Conservation (phyloP, 2,888 invertebrate genomes). For the Oxystoma pomonae region DNA sequence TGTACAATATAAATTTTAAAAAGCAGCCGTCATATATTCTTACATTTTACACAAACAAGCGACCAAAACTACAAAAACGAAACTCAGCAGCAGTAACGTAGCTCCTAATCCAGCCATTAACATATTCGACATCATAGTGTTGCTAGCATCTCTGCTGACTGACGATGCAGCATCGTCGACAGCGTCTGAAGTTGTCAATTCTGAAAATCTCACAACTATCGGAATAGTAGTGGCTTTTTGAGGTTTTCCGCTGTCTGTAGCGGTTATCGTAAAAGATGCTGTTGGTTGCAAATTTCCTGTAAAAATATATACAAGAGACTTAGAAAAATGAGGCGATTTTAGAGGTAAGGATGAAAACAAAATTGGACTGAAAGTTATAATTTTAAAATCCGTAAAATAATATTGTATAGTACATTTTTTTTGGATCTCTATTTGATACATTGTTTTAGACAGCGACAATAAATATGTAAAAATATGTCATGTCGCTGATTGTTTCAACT, state of each 20-base stretch:
- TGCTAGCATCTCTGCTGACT: not conserved
- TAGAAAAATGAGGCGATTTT: too few relatives aligned
- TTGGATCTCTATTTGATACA: too few relatives aligned
- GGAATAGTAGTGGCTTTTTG: constrained; percentile 71
- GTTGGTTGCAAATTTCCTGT: constrained; percentile 45
- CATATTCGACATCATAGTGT: constrained; percentile 36
- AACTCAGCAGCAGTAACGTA: constrained; percentile 66
- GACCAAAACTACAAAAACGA: constrained; percentile 71
- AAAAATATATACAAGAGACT: too few relatives aligned
- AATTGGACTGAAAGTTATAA: too few relatives aligned
- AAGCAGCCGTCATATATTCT: too few relatives aligned
- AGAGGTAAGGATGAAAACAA: too few relatives aligned
- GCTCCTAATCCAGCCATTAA: constrained; percentile 63
- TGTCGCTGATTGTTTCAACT: too few relatives aligned
- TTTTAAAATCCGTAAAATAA: too few relatives aligned
- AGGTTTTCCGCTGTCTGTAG: constrained; percentile 81
- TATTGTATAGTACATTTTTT: too few relatives aligned
- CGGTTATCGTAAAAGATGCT: constrained; percentile 75
- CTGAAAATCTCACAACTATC: constrained; percentile 60
- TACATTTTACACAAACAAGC: constrained; percentile 74
- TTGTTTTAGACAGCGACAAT: too few relatives aligned
- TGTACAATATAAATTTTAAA: too few relatives aligned
- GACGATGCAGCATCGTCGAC: constrained; percentile 7
- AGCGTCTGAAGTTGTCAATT: constrained; percentile 30
- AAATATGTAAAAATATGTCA: too few relatives aligned